Base-by-base conservation (phyloP, 1,140 invertebrate species). In the Agraylea sexmaculata region DNA sequence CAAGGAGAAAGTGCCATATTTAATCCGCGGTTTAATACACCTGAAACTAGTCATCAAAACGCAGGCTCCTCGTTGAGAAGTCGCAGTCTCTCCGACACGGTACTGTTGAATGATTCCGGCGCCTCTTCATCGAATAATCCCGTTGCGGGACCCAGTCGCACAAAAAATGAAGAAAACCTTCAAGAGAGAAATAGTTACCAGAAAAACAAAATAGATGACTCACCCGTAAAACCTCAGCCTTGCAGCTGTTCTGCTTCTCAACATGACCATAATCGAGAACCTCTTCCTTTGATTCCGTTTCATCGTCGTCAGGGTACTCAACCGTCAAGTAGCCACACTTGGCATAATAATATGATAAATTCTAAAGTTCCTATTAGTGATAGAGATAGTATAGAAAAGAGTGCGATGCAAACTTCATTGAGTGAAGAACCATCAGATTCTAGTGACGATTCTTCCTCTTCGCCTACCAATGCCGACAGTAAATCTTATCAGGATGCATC, bases 381-480 rank as follows among this genome's bases (percentile, higher is more conserved):
- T 4, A 32, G 2, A 13, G 1, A n/a, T 7, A 41, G 16, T 6
- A 49, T 22, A 49, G 38, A n/a, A 47, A 37, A 17, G 43, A 35
- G 23, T 30, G 20, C 12, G 37, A 45, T 27, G 34, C 42, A 25
- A 45, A 42, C 31, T 42, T 40, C 12, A 40, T 40, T 38, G 21
- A 29, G 28, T 22, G 43, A 45, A 12, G 40, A 45, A 15, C 21
- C 44, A 8, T 36, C 40, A 12, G 37, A 46, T 42, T 38, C 17
- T 19, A 47, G 54, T 25, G 50, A 53, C 15, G 55, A 64, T 12
- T 54, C 54, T 42, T 45, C 42, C 20, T 56, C 54, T 21, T 56
- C 60, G 27, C 60, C 53, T 47, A 52, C 55, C 52, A 53, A 59
- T 17, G 57, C 60, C 6, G 53, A 59, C 10, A 38, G 12, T 23